Base-by-base conservation (phyloP, 2,113 vertebrate species). In the Asarcornis scutulata region DNA sequence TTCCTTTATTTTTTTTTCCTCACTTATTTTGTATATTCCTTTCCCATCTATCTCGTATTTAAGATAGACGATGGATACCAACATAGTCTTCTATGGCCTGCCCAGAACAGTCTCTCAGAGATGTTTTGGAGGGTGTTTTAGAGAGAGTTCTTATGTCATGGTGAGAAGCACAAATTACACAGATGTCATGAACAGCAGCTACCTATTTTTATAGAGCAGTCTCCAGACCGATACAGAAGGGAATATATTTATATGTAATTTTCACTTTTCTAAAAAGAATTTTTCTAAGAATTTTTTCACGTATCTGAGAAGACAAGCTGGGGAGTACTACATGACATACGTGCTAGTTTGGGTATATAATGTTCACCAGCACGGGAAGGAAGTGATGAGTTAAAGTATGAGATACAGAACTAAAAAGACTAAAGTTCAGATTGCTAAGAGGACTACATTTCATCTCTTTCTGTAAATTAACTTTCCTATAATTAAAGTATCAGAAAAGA, bases 321-420 rank as follows among this genome's bases (percentile, higher is more conserved):
- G 34, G 66, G 13, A 55, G 5, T 18, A 44, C 32, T 34, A 14
- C 15, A 3, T 6, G 17, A 17, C 1, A 0, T 5, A 25, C 7
- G 18, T 25, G 48, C 55, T 75, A 8, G 4, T 29, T 6, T 50
- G 17, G 13, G 17, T 20, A 58, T 29, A 7, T 1, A 11, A 4
- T 6, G 21, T 3, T 22, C 29, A n/a, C 25, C 26, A 6, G 31
- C 9, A 42, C 13, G 9, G 18, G 9, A 40, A 40, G 58, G 66
- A 22, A 32, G 6, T 18, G 13, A 38, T 32, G 64, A 52, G 13
- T 25, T 48, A 7, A 36, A 67, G 29, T 3, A 2, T 32, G 5
- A 64, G 58, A 40, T 6, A 38, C 8, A n/a, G 23, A 69, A 29
- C 44, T 13, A 32, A 2, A 13, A 46, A 60, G 50, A 17, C 26